These are phyloP conservation scores for Pocillopora meandrina DNA, from an alignment of 92 coral and sea anemone genomes.

Conservation along the genomic window DNA sequence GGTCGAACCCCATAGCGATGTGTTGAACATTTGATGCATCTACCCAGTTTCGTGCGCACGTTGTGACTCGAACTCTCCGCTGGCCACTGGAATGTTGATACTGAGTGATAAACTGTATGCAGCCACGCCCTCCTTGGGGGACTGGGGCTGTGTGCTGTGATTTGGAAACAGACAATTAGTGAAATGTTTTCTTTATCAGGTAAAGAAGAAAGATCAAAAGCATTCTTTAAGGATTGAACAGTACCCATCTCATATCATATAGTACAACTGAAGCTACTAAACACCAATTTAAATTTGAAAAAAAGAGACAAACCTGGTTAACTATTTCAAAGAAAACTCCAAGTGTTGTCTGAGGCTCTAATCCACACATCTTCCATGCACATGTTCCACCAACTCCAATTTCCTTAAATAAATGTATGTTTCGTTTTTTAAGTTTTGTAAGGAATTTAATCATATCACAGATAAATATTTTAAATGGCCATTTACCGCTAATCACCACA, in stretches of 20 bases:
- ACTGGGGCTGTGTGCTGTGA: constrained; percentile 96
- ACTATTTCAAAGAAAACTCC: constrained; percentile 95
- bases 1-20: constrained; percentile 86
- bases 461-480: no score
- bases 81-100: constrained; percentile 99
- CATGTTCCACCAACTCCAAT: constrained; percentile 96
- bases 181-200: not conserved
- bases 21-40: constrained; percentile 83
- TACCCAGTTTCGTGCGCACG: constrained; percentile 99
- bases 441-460: no score
- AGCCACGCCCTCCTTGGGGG: constrained; percentile 97
- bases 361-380: constrained; percentile 97
- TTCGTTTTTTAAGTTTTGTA: not conserved
- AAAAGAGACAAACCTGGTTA: constrained; percentile 64
- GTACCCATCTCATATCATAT: not conserved
- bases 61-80: constrained; percentile 97
- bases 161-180: not conserved
- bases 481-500: no score
- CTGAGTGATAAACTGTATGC: constrained; percentile 93
- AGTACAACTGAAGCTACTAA: not conserved
- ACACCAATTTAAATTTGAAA: not conserved
- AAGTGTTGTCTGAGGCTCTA: constrained; percentile 83
- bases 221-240: no score
- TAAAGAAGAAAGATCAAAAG: not conserved
- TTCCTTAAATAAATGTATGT: constrained; percentile 63